These are phyloP conservation scores for Pachydiplax longipennis DNA, from an alignment of 2,888 invertebrate genomes.

Conservation along the genomic window DNA sequence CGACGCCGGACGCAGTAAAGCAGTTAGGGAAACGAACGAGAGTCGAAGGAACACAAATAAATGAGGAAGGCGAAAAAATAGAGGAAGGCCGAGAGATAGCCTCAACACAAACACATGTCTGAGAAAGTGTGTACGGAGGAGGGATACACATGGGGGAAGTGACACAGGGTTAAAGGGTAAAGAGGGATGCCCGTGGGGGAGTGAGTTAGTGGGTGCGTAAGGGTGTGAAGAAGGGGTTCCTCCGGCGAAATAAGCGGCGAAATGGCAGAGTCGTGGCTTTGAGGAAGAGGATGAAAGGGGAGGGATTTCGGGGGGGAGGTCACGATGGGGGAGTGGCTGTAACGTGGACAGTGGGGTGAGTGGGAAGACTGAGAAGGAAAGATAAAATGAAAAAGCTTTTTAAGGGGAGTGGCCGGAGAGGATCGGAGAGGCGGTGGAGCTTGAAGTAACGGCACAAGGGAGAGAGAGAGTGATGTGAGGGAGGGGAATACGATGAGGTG, in stretches of 20 bases:
- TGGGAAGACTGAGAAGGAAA: background rate
- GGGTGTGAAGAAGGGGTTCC: background rate
- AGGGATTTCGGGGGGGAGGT: background rate
- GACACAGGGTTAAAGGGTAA: background rate
- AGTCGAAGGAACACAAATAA: background rate
- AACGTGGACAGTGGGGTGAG: background rate
- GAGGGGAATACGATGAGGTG: background rate
- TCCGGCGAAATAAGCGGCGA: conserved; percentile 17
- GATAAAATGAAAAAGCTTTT: conserved; percentile 24
- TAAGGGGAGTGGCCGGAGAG: background rate
- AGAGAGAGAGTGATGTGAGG: background rate
- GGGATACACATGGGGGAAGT: background rate
- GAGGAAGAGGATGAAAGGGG: conserved; percentile 18
- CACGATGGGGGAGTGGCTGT: background rate
- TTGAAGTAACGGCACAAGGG: background rate
- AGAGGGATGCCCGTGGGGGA: background rate
- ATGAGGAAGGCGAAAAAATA: background rate
- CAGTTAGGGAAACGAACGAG: background rate
- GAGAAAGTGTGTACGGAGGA: background rate
- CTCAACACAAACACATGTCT: background rate
- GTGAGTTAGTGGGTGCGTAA: background rate
- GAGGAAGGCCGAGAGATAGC: background rate
- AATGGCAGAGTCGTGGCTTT: conserved; percentile 17
- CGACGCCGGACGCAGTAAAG: too few relatives aligned
- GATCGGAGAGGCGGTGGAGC: background rate